Evolutionary conservation across 2,797 vertebrate genomes (phyloP), one percentile per base, ranked within the genome.

Genomic region (Galaxias olidus): DNA sequence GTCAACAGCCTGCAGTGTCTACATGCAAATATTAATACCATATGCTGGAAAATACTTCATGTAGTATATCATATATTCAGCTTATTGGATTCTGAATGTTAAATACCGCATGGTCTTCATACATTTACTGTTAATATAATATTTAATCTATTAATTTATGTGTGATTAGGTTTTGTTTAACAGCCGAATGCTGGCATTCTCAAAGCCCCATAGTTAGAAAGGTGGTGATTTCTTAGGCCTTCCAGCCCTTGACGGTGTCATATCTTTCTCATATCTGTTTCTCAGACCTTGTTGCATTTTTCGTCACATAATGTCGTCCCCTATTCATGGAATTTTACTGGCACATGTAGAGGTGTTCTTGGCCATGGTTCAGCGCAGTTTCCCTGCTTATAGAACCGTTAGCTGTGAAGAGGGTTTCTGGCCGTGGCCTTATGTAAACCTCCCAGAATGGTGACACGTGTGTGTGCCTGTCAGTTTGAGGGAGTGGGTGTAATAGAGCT

Each of bases 341-440:
- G 62, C 45, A 65, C 44, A 61, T 50, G 42, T 46, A 30, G 49
- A 41, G 54, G 46, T 46, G 8, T 41, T 41, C 59, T 18, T 50
- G 47, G 59, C 47, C 14, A 4, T 30, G 18, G n/a, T n/a, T 13
- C 53, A 14, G 48, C 41, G 52, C 58, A 10, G 41, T 57, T 48
- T 54, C 17, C 15, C 46, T 10, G 0, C 47, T 4, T 20, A 59
- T 62, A 73, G 54, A 7, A 59, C 12, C 20, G 11, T 56, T 67
- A 18, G 61, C 20, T 10, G 12, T 51, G 15, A 54, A 42, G 47
- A 18, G 54, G 13, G 47, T 20, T 30, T 50, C 41, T 53, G 54
- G n/a, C 61, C 4, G 62, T 50, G 44, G 13, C 66, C 60, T 57
- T 57, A 71, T 46, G 49, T 64, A 61, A 79, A 71, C 68, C 58